Base-by-base conservation (phyloP, 2,888 invertebrate genomes). In the Stegana nigrithorax region DNA sequence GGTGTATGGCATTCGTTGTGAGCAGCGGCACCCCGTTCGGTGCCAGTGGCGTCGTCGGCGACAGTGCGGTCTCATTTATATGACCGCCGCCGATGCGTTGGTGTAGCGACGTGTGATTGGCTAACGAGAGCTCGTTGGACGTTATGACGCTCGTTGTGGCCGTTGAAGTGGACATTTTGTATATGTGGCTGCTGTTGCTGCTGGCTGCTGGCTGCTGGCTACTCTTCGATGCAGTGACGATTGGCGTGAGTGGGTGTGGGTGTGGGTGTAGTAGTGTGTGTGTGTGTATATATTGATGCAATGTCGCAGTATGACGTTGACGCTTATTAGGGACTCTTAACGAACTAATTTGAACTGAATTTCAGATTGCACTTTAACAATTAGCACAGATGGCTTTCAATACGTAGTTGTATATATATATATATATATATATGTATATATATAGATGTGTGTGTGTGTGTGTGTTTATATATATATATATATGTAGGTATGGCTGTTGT, bases 121-220 rank as follows among this genome's bases (percentile, higher is more conserved):
- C 70, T 60, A 82, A 73, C 68, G 81, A 75, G 61, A 83, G 74
- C 67, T 83, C 82, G 80, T 82, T 83, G 63, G 83, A 77, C 62
- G 82, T 82, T 47, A 82, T 82, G 65, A 83, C 82, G 71, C 83
- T 83, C 58, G 83, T 81, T 62, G 83, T 79, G 65, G 81, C 79
- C 60, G 82, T 74, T 67, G 76, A 74, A 74, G 83, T 75, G 73
- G 82, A 82, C 82, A 82, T 82, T 72, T 77, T 81, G 70, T 67
- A 67, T 53, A 17, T 14, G n/a, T n/a, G n/a, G n/a, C n/a, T n/a
- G n/a, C n/a, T n/a, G n/a, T n/a, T n/a, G n/a, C n/a, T n/a, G n/a
- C n/a, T n/a, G n/a, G n/a, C n/a, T n/a, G n/a, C n/a, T n/a, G n/a
- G n/a, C n/a, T n/a, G n/a, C n/a, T n/a, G n/a, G n/a, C n/a, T n/a